phyloP scores from a whole-genome alignment of 2,888 invertebrate genomes.

The Flexamia atlantica region DNA sequence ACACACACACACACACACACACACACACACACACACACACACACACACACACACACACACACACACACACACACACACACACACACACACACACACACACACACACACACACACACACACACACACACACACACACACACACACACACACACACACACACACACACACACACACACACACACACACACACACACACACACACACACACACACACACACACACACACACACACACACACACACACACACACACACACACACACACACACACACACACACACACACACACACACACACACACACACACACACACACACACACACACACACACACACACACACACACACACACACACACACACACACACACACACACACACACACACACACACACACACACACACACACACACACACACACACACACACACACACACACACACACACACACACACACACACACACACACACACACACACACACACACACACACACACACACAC shows the following conservation, averaged over 20 bases:
- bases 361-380: slow-evolving; percentile 34
- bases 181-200: slow-evolving; percentile 34
- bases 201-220: slow-evolving; percentile 34
- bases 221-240: slow-evolving; percentile 34
- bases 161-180: slow-evolving; percentile 34
- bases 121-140: slow-evolving; percentile 52
- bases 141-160: slow-evolving; percentile 52
- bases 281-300: slow-evolving; percentile 34
- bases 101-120: slow-evolving; percentile 52
- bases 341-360: slow-evolving; percentile 34
- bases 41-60: slow-evolving; percentile 52
- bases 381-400: slow-evolving; percentile 34
- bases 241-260: slow-evolving; percentile 34
- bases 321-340: slow-evolving; percentile 34
- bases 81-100: slow-evolving; percentile 52
- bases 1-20: slow-evolving; percentile 52
- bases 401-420: slow-evolving; percentile 34
- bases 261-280: slow-evolving; percentile 34
- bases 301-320: slow-evolving; percentile 34
- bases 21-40: slow-evolving; percentile 52
- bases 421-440: slow-evolving; percentile 34
- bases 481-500: slow-evolving; percentile 7
- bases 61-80: slow-evolving; percentile 52
- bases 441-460: slow-evolving; percentile 34
- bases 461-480: slow-evolving; percentile 34